Conservation (phyloP, 1,140 invertebrate species). For the Calephelis virginiensis region DNA sequence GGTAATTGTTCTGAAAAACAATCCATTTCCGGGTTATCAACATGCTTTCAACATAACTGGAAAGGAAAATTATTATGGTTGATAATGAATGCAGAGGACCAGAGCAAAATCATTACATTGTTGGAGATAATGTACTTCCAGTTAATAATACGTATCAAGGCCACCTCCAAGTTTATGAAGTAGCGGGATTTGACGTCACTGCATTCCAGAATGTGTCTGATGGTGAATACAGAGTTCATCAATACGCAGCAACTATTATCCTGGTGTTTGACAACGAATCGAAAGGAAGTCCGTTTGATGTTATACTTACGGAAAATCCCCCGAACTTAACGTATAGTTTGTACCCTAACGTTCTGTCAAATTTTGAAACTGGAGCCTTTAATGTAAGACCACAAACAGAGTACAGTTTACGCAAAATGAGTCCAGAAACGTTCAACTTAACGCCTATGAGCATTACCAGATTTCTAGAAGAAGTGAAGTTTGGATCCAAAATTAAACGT, state of each 20-base stretch:
- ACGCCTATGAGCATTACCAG: not conserved
- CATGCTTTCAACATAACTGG: constrained; percentile 12
- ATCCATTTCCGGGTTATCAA: not conserved
- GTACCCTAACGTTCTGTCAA: too few species aligned
- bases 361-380: too few species aligned
- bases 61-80: constrained; percentile 2
- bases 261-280: too few species aligned
- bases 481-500: constrained; percentile 15
- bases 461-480: constrained; percentile 14
- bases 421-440: constrained; percentile 8
- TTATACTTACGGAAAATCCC: too few species aligned
- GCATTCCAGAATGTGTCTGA: too few species aligned
- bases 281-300: too few species aligned
- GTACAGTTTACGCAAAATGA: not conserved
- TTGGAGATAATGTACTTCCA: constrained; percentile 10
- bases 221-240: too few species aligned
- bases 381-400: too few species aligned
- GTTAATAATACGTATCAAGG: not conserved
- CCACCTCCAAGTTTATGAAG: too few species aligned
- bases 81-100: constrained; percentile 9
- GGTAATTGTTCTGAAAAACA: constrained; percentile 17
- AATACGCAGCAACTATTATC: too few species aligned
- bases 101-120: constrained; percentile 4
- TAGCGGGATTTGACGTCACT: too few species aligned
- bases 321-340: too few species aligned